Evolutionary conservation across 1,140 invertebrate genomes (phyloP), one percentile per base, ranked within the genome.

Genomic region (Eulimnadia texana): DNA sequence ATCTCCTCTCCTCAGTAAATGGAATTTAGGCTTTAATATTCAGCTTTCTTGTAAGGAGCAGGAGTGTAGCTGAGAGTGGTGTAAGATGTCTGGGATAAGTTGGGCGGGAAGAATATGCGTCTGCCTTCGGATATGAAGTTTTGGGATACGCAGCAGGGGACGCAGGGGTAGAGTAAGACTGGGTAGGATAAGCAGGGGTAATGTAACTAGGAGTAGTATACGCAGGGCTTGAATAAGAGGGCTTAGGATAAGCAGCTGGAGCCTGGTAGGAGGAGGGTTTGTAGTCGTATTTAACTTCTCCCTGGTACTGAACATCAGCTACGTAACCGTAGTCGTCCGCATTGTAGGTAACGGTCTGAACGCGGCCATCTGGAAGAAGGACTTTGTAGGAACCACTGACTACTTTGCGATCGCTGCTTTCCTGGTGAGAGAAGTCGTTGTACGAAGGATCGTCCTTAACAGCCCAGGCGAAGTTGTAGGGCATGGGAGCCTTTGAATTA

Each of bases 391-490:
- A 58, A 2, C 63, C 63, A 22, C 56, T 50, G 25, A 61, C 53
- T 2, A 64, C 50, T 64, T 63, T 61, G 3, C 66, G 66, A 66
- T 69, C 67, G 22, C 64, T 65, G 55, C 59, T 64, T 61, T 69
- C 67, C n/a, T 55, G 51, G 60, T 66, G 65, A 57, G 57, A 61
- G 64, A 64, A 69, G 55, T 65, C 65, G 65, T 66, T 63, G 58
- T 64, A 66, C 16, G 65, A 65, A 52, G 69, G 64, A 50, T 66
- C 66, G 58, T 69, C 68, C 20, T 57, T 47, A 3, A 69, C 68
- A 3, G 64, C 68, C 59, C 68, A 69, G 49, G 65, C 64, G 63
- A 68, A 69, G 58, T 66, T 60, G 63, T 69, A 68, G n/a, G 67
- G 67, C 55, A 58, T 58, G 16, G 42, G 55, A 58, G 64, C 24